Base-by-base conservation (phyloP, 2,888 invertebrate species). In the Vesta saturnalis region DNA sequence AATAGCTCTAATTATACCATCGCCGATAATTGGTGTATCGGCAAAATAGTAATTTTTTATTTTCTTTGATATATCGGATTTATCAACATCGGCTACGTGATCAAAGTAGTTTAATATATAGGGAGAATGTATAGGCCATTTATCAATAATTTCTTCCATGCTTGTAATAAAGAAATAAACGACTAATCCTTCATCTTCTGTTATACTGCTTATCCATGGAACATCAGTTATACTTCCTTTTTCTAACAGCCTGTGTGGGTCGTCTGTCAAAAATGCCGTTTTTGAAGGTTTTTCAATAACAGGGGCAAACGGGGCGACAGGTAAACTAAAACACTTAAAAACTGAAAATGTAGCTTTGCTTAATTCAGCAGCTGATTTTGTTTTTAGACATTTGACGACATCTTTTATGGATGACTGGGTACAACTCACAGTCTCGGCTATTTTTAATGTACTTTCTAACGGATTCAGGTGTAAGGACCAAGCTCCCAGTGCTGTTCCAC, bases 121-220 rank as follows among this genome's bases (percentile, higher is more conserved):
- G n/a, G n/a, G n/a, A n/a, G n/a, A n/a, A n/a, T n/a, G n/a, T n/a
- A n/a, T n/a, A n/a, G n/a, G n/a, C n/a, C n/a, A n/a, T n/a, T n/a
- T n/a, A n/a, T n/a, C n/a, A n/a, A n/a, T n/a, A n/a, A n/a, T n/a
- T n/a, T n/a, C n/a, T n/a, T n/a, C n/a, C n/a, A n/a, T n/a, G n/a
- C n/a, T n/a, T n/a, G n/a, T n/a, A n/a, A n/a, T n/a, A n/a, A n/a
- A n/a, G n/a, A n/a, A n/a, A n/a, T n/a, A n/a, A n/a, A n/a, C n/a
- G n/a, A n/a, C n/a, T n/a, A n/a, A n/a, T 63, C 94, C 93, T 81
- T 94, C 94, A 59, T 91, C 89, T 15, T 88, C 87, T 0, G 90
- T 89, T 49, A 90, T 87, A 1, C 90, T 89, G 0, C 89, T 85
- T 61, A 94, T 86, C 86, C 92, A 90, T 0, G 94, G 94, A 5